phyloP scores from a whole-genome alignment of 2,113 vertebrate genomes.

The Vulpes lagopus region DNA sequence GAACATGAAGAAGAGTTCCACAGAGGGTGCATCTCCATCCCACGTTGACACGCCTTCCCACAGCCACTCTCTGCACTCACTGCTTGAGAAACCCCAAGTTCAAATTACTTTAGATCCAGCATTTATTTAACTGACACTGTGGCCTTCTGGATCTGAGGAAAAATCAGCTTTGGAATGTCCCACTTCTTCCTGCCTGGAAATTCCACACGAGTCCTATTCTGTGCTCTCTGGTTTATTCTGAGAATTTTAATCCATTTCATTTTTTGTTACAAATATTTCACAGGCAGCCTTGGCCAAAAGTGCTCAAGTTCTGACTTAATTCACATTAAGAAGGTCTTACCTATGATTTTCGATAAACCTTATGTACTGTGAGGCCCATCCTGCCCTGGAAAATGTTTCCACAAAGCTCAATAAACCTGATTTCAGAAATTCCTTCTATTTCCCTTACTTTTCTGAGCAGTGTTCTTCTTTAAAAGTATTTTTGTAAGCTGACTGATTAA shows the following conservation, averaged over 20 bases:
- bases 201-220: neutral
- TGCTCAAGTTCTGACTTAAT: neutral
- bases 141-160: neutral
- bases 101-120: neutral
- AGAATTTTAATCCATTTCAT: neutral
- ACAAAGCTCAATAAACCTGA: neutral
- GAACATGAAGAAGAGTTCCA: rapidly evolving
- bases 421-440: neutral
- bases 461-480: neutral
- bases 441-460: neutral
- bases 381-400: too few species aligned
- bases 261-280: neutral
- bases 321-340: neutral
- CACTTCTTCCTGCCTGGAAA: neutral
- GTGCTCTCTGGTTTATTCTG: neutral
- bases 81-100: neutral
- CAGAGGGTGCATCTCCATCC: rapidly evolving
- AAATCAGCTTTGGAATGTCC: neutral
- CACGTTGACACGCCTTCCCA: rapidly evolving
- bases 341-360: neutral
- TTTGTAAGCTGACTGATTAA: neutral
- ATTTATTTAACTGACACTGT: neutral
- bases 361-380: neutral
- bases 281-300: neutral
- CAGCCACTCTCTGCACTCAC: too few species aligned